A percentile compares a stretch with the other conserved stretches of the same genome.
Conservation (phyloP, 2,797 vertebrate species). For the Mormyrus hasselquistii region DNA sequence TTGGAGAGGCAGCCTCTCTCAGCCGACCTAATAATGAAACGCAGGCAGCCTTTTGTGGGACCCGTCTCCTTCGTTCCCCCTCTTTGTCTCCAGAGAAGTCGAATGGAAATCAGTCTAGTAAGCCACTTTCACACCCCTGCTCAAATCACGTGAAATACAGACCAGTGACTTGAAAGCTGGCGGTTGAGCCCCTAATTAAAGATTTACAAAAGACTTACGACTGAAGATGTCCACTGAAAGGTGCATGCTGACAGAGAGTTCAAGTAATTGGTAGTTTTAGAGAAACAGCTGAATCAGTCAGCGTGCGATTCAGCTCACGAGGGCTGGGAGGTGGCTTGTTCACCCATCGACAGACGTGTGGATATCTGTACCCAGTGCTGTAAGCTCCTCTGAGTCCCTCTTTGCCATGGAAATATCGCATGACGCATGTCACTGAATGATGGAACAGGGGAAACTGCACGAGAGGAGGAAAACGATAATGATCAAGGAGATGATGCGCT, state of each 20-base stretch:
- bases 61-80: background rate
- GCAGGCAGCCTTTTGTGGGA: slow-evolving; percentile 1
- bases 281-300: slow-evolving; percentile 22
- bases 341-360: background rate
- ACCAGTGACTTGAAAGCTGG: background rate
- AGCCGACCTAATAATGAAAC: background rate
- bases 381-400: background rate
- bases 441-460: background rate
- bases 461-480: background rate
- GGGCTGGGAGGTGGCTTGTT: background rate
- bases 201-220: slow-evolving; percentile 16
- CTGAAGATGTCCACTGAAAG: background rate
- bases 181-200: slow-evolving; percentile 20
- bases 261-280: slow-evolving; percentile 24
- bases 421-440: background rate
- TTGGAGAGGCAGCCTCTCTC: background rate
- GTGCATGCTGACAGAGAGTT: slow-evolving; percentile 20
- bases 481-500: background rate
- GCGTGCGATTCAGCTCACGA: background rate
- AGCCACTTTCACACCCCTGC: slow-evolving; percentile 7
- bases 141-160: slow-evolving; percentile 18
- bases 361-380: background rate
- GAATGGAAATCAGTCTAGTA: slow-evolving; percentile 9
- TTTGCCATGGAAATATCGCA: slow-evolving; percentile 10
- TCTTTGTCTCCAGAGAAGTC: slow-evolving; percentile 10